Base-by-base conservation (phyloP, 2,797 vertebrate genomes). In the Myiotriccus ornatus region DNA sequence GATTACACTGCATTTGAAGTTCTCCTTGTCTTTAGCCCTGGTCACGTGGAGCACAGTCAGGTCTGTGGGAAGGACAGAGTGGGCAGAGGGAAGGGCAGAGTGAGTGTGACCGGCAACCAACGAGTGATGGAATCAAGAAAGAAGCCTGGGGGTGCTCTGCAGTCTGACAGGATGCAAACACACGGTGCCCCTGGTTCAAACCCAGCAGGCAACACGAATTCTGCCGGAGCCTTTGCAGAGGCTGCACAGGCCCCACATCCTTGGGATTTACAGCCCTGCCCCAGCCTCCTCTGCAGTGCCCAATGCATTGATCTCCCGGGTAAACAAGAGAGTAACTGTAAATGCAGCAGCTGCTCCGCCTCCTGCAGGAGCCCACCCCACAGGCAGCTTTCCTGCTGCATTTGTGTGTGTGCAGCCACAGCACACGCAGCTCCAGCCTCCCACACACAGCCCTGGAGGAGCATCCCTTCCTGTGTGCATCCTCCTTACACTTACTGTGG, bases 1-100 rank as follows among this genome's bases (percentile, higher is more conserved):
- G 39, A 30, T 4, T 52, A 25, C 34, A 16, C 1, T 12, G 57
- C n/a, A 32, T 5, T 11, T 59, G 67, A 39, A 44, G 41, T 25
- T n/a, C 1, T 19, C 62, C 81, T 30, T 34, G 24, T 34, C 75
- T 6, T 24, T 6, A 65, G 60, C 47, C 57, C 49, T 22, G 28
- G 17, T 14, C 67, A n/a, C 0, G 0, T 5, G 37, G 0, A 21
- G 20, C 50, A 49, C 0, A 2, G 14, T 20, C 75, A 62, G 71
- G 56, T 22, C 7, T 8, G 2, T 0, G 46, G 78, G 55, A 52
- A 46, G 55, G 52, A 14, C 64, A 22, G 44, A 39, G 18, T 35
- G 12, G 50, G n/a, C 70, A 53, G 18, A 41, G 11, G 50, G n/a
- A 75, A 49, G 49, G 18, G 44, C 57, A 83, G 34, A 0, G 4